Base-by-base conservation (phyloP, 2,113 vertebrate species). In the Oenanthe oenanthe region DNA sequence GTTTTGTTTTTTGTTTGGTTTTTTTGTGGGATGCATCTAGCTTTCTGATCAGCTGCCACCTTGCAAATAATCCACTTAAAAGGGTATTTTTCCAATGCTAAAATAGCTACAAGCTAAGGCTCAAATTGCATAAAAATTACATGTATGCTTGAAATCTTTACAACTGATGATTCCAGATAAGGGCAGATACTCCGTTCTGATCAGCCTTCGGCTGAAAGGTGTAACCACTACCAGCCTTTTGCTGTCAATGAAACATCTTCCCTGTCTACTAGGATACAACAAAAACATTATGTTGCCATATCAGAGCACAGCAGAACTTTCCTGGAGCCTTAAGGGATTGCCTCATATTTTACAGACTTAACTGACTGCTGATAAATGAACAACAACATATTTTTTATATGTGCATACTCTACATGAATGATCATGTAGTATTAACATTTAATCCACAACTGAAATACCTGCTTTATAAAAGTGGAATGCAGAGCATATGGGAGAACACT, bases 141-240 rank as follows among this genome's bases (percentile, higher is more conserved):
- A 96, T 79, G 86, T 97, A 92, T 92, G 72, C 92, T 96, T 96
- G 92, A 95, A 97, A 92, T 91, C 93, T 92, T 96, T 96, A 96
- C 96, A 96, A 79, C 96, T 95, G 96, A 97, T 95, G 70, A 56
- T 86, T 85, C 65, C 72, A 97, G 96, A 96, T 96, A 96, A 96
- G 83, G 82, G 66, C 29, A 95, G 91, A 74, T 96, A 82, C 91
- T 93, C 88, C 1, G 0, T 96, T 84, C 91, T 70, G 85, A 95
- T 96, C 93, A 96, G 93, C 92, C 92, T 94, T 97, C 7, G 74
- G 96, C 92, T 96, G 95, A 94, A 95, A 95, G 95, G 95, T 95
- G 96, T 95, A 95, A 96, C 88, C 88, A 79, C 81, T 85, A 62
- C 0, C 42, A 91, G 77, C 58, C 62, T 94, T 91, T 84, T 90